Evolutionary conservation across 2,113 vertebrate species (phyloP).

Genomic region (Sinocyclocheilus anophthalmus): DNA sequence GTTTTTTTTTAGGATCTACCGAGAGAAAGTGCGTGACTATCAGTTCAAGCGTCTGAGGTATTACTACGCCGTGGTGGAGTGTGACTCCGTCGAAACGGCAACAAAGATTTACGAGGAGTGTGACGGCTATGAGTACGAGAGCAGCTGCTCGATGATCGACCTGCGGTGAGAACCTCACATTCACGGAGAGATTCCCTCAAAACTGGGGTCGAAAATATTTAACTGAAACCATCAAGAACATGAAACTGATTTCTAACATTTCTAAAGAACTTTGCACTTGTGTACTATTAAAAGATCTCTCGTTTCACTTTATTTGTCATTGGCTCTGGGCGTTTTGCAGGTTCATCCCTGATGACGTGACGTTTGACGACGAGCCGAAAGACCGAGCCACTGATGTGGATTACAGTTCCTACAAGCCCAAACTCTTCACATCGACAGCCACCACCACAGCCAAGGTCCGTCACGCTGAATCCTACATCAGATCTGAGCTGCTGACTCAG

Average conservation of each 20-base stretch:
- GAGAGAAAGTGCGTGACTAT: slow-evolving; percentile 91
- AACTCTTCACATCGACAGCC: slow-evolving; percentile 88
- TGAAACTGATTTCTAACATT: too few species aligned
- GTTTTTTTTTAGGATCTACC: slow-evolving; percentile 75
- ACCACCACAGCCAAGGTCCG: slow-evolving; percentile 88
- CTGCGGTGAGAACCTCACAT: slow-evolving; percentile 78
- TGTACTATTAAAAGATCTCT: too few species aligned
- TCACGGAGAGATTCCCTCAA: too few species aligned
- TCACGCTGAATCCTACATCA: not conserved
- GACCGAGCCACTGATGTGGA: slow-evolving; percentile 81
- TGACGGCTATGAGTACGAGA: slow-evolving; percentile 95
- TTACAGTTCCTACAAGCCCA: slow-evolving; percentile 85
- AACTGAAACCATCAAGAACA: too few species aligned
- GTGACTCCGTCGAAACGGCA: slow-evolving; percentile 87
- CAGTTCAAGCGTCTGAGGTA: slow-evolving; percentile 94
- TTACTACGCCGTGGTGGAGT: slow-evolving; percentile 91
- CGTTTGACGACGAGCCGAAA: slow-evolving; percentile 69
- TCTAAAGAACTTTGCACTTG: too few species aligned
- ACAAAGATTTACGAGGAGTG: slow-evolving; percentile 88
- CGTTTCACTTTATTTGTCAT: too few species aligned
- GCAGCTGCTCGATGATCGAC: slow-evolving; percentile 92
- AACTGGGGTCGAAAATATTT: too few species aligned
- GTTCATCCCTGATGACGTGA: slow-evolving; percentile 72
- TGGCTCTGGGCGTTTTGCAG: slow-evolving; percentile 61
- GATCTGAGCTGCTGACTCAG: too few species aligned